A percentile compares a stretch with the other conserved stretches of the same genome.
These are phyloP conservation scores for Brachionus koreanus DNA, from an alignment of 1,140 invertebrate genomes.

Conservation along the genomic window DNA sequence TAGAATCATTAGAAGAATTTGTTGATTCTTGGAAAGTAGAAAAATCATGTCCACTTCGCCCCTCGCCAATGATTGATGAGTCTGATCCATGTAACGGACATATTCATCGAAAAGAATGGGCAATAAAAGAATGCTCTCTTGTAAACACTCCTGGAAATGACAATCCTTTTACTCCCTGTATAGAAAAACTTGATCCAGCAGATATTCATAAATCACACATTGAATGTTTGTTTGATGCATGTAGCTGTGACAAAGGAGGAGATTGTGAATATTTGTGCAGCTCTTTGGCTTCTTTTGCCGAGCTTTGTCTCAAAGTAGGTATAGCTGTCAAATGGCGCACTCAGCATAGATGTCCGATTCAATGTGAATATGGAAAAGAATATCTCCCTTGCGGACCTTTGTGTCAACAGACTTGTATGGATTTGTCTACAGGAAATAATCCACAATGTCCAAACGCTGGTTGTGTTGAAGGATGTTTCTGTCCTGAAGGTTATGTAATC, in stretches of 20 bases:
- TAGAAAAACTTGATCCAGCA: conserved; percentile 21
- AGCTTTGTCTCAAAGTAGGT: conserved; percentile 67
- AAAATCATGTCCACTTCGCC: conserved; percentile 28
- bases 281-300: conserved; percentile 76
- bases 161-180: conserved; percentile 33
- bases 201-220: not conserved
- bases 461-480: conserved; percentile 83
- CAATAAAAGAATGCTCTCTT: conserved; percentile 29
- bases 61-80: not conserved
- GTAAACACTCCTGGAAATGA: not conserved
- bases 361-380: conserved; percentile 72
- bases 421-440: conserved; percentile 63
- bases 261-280: conserved; percentile 86
- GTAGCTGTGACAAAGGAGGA: conserved; percentile 76
- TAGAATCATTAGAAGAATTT: not conserved
- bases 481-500: conserved; percentile 70
- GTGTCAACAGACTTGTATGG: conserved; percentile 68
- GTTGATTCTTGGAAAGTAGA: conserved; percentile 45
- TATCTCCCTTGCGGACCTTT: conserved; percentile 73
- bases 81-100: conserved; percentile 31
- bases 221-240: conserved; percentile 44
- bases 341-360: conserved; percentile 76
- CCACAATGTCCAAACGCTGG: conserved; percentile 63
- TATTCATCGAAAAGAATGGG: conserved; percentile 42
- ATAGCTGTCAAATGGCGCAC: conserved; percentile 71